Evolutionary conservation across 2,113 vertebrate species (phyloP).

Genomic region (Aptenodytes forsteri): DNA sequence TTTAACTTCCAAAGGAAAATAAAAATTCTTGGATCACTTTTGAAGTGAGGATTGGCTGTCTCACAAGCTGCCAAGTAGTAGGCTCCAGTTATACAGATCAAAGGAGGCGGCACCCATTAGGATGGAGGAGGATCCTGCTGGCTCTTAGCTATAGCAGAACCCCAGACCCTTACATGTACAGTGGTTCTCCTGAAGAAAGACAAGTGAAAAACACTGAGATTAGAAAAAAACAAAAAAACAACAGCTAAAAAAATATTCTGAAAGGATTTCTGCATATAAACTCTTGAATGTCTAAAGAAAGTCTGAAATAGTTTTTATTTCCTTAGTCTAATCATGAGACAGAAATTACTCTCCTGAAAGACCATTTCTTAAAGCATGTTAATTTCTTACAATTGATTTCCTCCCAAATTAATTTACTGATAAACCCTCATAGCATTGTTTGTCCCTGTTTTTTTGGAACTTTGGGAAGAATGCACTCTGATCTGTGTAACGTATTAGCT

Average conservation of each 20-base stretch:
- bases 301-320: not conserved
- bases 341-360: not conserved
- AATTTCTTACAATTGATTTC: not conserved
- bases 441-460: not conserved
- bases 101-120: not conserved
- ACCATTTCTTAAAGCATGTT: not conserved
- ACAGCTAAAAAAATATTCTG: not conserved
- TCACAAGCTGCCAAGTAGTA: not conserved
- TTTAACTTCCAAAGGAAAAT: not conserved
- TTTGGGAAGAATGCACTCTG: not conserved
- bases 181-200: not conserved
- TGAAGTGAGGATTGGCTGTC: not conserved
- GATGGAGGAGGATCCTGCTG: not conserved
- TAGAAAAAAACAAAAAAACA: not conserved
- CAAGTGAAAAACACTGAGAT: fast-evolving
- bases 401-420: not conserved
- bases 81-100: not conserved
- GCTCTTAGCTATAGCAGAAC: not conserved
- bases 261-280: not conserved
- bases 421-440: fast-evolving
- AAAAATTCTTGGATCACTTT: not conserved
- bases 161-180: not conserved
- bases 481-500: not conserved
- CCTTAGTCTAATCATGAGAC: not conserved
- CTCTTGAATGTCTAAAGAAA: not conserved